Evolutionary conservation across 2,113 vertebrate species (phyloP).

Genomic region (Osmerus mordax): DNA sequence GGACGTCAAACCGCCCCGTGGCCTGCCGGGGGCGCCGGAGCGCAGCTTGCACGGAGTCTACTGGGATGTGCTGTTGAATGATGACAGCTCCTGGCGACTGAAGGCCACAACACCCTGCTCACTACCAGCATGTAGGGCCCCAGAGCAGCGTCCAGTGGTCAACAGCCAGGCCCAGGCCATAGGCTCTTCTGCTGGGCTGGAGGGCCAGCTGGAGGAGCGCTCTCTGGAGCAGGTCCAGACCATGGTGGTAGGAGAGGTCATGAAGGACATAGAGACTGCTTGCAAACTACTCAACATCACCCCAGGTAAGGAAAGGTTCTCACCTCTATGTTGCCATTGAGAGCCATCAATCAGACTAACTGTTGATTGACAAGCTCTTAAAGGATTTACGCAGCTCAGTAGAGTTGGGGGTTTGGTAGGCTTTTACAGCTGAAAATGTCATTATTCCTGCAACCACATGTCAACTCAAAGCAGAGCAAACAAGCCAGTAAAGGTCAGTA

Average conservation of each 20-base stretch:
- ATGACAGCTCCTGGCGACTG: conserved; percentile 69
- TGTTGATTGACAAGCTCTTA: neutral
- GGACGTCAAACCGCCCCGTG: conserved; percentile 60
- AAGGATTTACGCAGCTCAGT: neutral
- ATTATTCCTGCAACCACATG: neutral
- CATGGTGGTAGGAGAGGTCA: conserved; percentile 88
- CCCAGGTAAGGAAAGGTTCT: conserved; percentile 60
- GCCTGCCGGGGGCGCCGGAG: conserved; percentile 61
- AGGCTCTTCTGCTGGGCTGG: conserved; percentile 51
- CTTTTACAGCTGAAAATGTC: neutral
- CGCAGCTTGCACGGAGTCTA: conserved; percentile 73
- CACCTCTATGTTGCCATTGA: no score
- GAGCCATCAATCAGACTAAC: neutral
- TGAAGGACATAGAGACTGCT: conserved; percentile 86
- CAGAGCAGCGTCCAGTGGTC: conserved; percentile 75
- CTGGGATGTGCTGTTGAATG: conserved; percentile 72
- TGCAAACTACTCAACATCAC: conserved; percentile 86
- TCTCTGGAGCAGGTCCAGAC: conserved; percentile 90
- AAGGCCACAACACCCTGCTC: conserved; percentile 25
- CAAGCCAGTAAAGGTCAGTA: conserved; percentile 1
- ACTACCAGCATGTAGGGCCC: conserved; percentile 59
- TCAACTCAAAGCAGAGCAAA: neutral
- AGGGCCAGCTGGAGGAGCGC: conserved; percentile 79
- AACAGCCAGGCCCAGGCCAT: conserved; percentile 69
- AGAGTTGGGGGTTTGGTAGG: neutral